A percentile compares a stretch with the other conserved stretches of the same genome.
Evolutionary conservation across 1,140 invertebrate species (phyloP).

Genomic region (Rhizoglyphus robini): DNA sequence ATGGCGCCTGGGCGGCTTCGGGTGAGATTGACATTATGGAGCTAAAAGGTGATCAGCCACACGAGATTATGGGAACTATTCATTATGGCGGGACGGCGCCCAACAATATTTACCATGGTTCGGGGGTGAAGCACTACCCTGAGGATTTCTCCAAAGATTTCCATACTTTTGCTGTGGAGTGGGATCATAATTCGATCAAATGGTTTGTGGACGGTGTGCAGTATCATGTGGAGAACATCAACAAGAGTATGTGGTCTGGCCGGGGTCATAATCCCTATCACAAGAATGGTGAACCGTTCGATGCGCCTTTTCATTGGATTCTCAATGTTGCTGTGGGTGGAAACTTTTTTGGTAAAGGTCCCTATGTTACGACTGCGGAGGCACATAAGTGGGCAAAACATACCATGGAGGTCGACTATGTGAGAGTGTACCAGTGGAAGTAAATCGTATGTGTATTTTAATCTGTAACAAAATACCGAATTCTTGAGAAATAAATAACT

Average conservation of each 20-base stretch:
- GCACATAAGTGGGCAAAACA: slow-evolving; percentile 7
- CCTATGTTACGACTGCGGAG: neutral
- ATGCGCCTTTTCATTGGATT: slow-evolving; percentile 27
- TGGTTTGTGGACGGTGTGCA: slow-evolving; percentile 22
- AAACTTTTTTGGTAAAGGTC: slow-evolving; percentile 25
- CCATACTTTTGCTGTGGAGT: slow-evolving; percentile 31
- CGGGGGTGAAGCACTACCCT: neutral
- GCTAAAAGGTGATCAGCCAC: neutral
- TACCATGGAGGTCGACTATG: slow-evolving; percentile 22
- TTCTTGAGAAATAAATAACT: no score
- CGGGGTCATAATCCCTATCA: slow-evolving; percentile 5
- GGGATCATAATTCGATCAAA: slow-evolving; percentile 30
- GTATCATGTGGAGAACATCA: neutral
- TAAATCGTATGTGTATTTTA: no score
- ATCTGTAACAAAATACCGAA: no score
- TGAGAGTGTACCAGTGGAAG: slow-evolving; percentile 21
- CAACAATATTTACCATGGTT: neutral
- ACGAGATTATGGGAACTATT: no score
- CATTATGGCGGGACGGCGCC: slow-evolving; percentile 6
- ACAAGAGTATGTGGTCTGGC: neutral
- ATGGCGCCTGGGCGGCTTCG: slow-evolving; percentile 1
- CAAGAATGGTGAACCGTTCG: slow-evolving; percentile 20
- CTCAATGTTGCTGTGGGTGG: slow-evolving; percentile 30
- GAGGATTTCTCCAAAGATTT: slow-evolving; percentile 25
- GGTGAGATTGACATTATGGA: slow-evolving; percentile 20